A percentile compares a stretch with the other conserved stretches of the same genome.
These are phyloP conservation scores for Drosophila melanosoma DNA, from an alignment of 2,888 invertebrate genomes.

Conservation along the genomic window DNA sequence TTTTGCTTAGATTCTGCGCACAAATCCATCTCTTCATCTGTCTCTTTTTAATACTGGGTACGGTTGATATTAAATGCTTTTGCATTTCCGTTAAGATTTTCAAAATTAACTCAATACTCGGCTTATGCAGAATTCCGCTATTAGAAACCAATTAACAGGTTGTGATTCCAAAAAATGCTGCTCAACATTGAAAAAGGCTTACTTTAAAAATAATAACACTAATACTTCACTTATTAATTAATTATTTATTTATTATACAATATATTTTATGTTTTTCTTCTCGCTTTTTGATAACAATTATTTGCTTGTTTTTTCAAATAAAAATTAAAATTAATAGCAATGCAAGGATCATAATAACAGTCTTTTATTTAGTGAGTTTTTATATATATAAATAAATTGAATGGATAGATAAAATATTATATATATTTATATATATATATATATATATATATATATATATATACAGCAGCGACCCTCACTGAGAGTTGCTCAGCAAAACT, in stretches of 20 bases:
- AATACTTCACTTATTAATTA: too few species aligned
- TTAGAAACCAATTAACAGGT: background rate
- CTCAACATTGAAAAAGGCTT: background rate
- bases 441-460: too few species aligned
- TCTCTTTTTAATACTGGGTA: constrained; percentile 55
- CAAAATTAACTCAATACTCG: constrained; percentile 12
- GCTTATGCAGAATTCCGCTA: background rate
- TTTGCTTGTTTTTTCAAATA: too few species aligned
- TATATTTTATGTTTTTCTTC: too few species aligned
- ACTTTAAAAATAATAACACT: too few species aligned
- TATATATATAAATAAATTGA: background rate
- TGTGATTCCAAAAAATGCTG: background rate
- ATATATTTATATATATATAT: too few species aligned
- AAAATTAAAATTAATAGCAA: background rate
- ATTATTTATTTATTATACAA: too few species aligned
- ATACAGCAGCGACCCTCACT: background rate
- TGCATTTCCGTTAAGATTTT: constrained; percentile 44
- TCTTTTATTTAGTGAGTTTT: background rate
- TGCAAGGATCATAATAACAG: background rate
- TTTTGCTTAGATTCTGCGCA: constrained; percentile 59
- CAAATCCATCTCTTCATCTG: background rate
- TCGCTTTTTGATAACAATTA: too few species aligned
- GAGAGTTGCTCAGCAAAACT: background rate
- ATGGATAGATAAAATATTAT: too few species aligned
- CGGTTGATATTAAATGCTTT: constrained; percentile 26